Percentiles rank a stretch among this genome's conserved stretches.
phyloP scores from a whole-genome alignment of 2,797 vertebrate species.

The Falco columbarius region DNA sequence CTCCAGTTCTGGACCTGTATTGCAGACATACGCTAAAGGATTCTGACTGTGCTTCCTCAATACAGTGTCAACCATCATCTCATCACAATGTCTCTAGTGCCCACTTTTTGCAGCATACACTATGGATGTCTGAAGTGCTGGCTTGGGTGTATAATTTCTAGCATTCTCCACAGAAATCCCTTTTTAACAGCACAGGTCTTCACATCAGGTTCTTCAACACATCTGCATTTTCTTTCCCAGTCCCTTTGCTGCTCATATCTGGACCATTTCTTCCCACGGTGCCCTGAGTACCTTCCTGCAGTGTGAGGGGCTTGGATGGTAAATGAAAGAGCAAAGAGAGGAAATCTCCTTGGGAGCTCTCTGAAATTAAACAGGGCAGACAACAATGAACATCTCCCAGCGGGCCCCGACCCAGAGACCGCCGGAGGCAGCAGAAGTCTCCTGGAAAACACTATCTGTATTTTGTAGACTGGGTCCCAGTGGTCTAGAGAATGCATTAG shows the following conservation, averaged over 20 bases:
- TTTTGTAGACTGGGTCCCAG: background rate
- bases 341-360: background rate
- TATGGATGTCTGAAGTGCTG: background rate
- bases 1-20: background rate
- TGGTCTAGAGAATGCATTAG: background rate
- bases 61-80: accelerated
- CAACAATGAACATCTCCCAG: background rate
- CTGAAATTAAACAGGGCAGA: background rate
- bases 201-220: background rate
- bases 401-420: accelerated
- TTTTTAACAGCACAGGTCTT: background rate
- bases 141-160: background rate
- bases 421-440: background rate
- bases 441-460: background rate
- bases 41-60: background rate
- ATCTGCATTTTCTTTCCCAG: background rate
- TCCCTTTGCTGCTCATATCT: background rate
- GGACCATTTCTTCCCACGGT: background rate
- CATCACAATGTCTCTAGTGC: background rate
- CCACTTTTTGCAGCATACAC: accelerated
- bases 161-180: background rate
- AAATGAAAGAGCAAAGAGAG: background rate
- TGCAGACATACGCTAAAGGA: background rate
- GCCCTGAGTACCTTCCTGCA: background rate
- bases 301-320: background rate